phyloP scores from a whole-genome alignment of 2,797 vertebrate species.

The Podarcis lilfordi region DNA sequence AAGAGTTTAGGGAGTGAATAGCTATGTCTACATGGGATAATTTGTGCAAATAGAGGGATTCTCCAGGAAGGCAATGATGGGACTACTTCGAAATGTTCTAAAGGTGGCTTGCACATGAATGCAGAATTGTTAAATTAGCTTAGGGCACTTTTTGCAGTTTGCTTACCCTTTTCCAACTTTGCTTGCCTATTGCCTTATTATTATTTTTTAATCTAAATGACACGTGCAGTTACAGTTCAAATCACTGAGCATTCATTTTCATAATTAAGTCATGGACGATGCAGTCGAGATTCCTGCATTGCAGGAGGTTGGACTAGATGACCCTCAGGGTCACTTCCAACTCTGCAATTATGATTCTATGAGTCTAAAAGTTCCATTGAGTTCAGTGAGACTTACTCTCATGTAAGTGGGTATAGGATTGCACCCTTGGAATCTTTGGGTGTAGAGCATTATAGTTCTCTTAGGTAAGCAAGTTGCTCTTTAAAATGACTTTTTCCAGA shows the following conservation, averaged over 20 bases:
- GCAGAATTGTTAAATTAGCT: background rate
- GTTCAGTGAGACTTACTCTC: no score
- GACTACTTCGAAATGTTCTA: background rate
- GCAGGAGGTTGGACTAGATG: no score
- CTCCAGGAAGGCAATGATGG: background rate
- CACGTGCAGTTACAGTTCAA: background rate
- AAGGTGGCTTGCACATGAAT: background rate
- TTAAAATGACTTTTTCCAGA: no score
- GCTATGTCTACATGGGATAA: background rate
- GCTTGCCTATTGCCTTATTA: background rate
- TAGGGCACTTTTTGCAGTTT: background rate
- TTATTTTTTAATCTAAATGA: background rate
- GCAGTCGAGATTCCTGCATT: no score
- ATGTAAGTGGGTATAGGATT: no score
- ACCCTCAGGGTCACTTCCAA: no score
- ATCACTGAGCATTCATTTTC: background rate
- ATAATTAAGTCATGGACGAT: no score
- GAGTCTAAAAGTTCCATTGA: no score
- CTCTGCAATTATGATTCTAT: no score
- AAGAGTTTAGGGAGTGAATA: background rate
- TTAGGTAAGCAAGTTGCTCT: no score
- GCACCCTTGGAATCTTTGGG: no score
- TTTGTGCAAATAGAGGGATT: background rate
- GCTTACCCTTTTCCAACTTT: background rate
- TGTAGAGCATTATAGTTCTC: no score